Conservation (phyloP, 2,888 invertebrate genomes). For the Caenorhabditis sulstoni region DNA sequence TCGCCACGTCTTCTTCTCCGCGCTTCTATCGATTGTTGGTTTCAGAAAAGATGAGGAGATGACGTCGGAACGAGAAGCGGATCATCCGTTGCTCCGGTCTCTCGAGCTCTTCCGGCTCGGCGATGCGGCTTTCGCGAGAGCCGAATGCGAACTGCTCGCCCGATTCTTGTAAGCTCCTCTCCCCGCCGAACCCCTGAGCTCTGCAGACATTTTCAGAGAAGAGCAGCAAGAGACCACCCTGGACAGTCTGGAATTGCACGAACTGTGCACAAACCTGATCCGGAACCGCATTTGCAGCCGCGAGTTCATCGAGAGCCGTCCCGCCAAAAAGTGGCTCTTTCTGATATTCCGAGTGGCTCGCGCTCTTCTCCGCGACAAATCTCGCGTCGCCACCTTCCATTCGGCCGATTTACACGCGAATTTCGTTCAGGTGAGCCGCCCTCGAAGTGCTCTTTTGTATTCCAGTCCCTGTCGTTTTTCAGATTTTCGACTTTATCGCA, state of each 20-base stretch:
- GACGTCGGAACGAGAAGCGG: conserved; percentile 14
- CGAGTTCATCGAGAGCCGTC: conserved; percentile 43
- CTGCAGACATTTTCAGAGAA: conserved; percentile 24
- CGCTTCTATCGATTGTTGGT: conserved; percentile 7
- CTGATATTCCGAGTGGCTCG: conserved; percentile 49
- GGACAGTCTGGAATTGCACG: conserved; percentile 28
- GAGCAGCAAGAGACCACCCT: conserved; percentile 25
- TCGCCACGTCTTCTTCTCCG: not conserved
- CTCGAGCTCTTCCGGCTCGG: conserved; percentile 21
- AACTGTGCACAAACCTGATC: conserved; percentile 34
- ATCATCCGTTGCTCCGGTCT: conserved; percentile 35
- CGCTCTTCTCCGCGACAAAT: conserved; percentile 46
- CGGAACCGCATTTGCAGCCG: conserved; percentile 53
- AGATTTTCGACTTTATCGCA: conserved; percentile 51
- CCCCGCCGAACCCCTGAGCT: not conserved
- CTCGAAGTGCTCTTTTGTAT: too few species aligned
- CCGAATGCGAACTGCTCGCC: conserved; percentile 35
- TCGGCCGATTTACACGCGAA: conserved; percentile 30
- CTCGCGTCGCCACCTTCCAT: conserved; percentile 46
- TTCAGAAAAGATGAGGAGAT: conserved; percentile 18
- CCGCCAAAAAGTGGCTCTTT: conserved; percentile 51
- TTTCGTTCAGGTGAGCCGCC: conserved; percentile 29
- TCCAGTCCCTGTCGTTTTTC: not conserved
- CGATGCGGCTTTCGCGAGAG: conserved; percentile 19
- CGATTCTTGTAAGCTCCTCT: conserved; percentile 37